Percentiles rank a stretch among this genome's conserved stretches.
Conservation (phyloP, 2,888 invertebrate genomes). For the Eledona agricola region DNA sequence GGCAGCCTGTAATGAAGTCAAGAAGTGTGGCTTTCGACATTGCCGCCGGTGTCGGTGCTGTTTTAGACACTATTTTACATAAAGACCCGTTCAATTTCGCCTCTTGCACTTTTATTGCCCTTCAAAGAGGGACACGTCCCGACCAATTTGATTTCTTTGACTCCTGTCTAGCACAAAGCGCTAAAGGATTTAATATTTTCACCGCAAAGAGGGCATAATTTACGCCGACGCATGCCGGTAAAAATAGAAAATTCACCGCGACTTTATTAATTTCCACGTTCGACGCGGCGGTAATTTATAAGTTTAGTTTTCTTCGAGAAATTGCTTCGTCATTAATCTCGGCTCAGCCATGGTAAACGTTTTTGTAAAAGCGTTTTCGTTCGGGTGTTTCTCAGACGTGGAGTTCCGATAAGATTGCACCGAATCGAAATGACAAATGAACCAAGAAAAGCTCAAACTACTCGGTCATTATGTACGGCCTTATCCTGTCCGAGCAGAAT, state of each 20-base stretch:
- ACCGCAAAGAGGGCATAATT: conserved; percentile 3
- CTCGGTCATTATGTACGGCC: too few species aligned
- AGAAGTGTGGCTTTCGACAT: conserved; percentile 31
- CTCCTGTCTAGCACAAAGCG: conserved; percentile 29
- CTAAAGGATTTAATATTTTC: conserved; percentile 30
- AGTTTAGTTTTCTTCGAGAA: conserved; percentile 22
- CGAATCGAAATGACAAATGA: conserved; percentile 28
- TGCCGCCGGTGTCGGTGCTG: conserved; percentile 22
- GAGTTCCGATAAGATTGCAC: conserved; percentile 23
- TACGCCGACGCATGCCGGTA: too few species aligned
- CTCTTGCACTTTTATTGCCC: conserved; percentile 35
- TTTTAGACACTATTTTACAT: conserved; percentile 44
- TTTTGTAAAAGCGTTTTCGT: conserved; percentile 19
- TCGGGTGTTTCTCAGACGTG: conserved; percentile 7
- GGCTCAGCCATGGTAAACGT: conserved; percentile 16
- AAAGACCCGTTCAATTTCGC: conserved; percentile 38
- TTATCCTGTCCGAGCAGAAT: too few species aligned
- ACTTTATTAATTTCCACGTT: too few species aligned
- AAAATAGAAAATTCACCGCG: too few species aligned
- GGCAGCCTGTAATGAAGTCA: conserved; percentile 38
- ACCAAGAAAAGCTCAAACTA: conserved; percentile 15
- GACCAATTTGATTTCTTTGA: conserved; percentile 45
- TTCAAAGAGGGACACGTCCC: conserved; percentile 44
- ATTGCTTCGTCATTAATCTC: conserved; percentile 28
- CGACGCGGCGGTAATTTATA: conserved; percentile 14